Base-by-base conservation (phyloP, 2,797 vertebrate species). In the Vireo griseus region DNA sequence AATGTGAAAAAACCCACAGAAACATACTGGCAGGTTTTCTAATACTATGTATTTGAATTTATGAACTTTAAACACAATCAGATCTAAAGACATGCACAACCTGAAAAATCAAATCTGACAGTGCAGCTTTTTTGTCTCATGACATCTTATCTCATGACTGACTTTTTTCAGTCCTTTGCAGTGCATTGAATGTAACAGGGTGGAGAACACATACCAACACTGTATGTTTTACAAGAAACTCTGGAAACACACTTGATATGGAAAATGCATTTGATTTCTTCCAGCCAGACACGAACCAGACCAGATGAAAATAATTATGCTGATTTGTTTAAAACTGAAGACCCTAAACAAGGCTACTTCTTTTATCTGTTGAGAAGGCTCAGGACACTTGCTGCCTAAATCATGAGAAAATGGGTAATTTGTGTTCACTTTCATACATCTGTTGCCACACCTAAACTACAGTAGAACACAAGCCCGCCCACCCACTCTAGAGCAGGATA, bases 141-240 rank as follows among this genome's bases (percentile, higher is more conserved):
- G 28, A 68, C 25, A 48, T 40, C 54, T 85, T 18, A 12, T 63
- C 42, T 82, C 4, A 1, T 21, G 8, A 84, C 20, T 0, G 1
- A 29, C 28, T 55, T 75, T 52, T 35, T 59, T 76, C 42, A 62
- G 65, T 54, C 26, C 72, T 73, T 52, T 16, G 15, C 21, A 63
- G 17, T 5, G 31, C 61, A 44, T 0, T 39, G 62, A 29, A 50
- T 25, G 18, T 76, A 78, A 39, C 20, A 61, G 59, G 2, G 4
- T 22, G 4, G 22, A 47, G 18, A 66, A 50, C 10, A 12, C 18
- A 39, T 6, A 58, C 3, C 31, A 35, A 55, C 0, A 0, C 12
- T 29, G 8, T 2, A 4, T 12, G 16, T 69, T 86, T 79, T n/a
- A 79, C 14, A 63, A 54, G n/a, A 66, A 83, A 50, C 6, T 45